Evolutionary conservation across 2,797 vertebrate species (phyloP).

Genomic region (Pterois miles): DNA sequence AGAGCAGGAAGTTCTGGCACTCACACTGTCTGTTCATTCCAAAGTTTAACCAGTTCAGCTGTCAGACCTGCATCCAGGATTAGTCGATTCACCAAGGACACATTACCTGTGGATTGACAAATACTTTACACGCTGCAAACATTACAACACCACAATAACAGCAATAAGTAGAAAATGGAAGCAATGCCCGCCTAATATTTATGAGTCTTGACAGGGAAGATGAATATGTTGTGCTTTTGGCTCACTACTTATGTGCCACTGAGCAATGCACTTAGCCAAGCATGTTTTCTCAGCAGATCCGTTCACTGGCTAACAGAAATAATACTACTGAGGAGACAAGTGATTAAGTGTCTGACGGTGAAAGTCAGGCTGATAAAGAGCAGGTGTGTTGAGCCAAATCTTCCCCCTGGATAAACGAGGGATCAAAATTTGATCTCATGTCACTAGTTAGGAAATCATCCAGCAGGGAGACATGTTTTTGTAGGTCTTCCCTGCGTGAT

Average conservation of each 20-base stretch:
- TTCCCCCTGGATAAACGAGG: conserved; percentile 18
- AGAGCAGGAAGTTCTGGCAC: conserved; percentile 64
- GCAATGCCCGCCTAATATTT: conserved; percentile 12
- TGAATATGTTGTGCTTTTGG: conserved; percentile 4
- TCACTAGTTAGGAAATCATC: conserved; percentile 37
- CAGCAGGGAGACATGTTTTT: conserved; percentile 28
- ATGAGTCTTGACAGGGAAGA: not conserved
- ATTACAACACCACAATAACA: conserved; percentile 10
- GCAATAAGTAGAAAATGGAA: not conserved
- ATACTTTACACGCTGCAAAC: conserved; percentile 25
- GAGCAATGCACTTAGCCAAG: not conserved
- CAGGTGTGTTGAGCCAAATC: conserved; percentile 26
- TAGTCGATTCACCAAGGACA: conserved; percentile 87
- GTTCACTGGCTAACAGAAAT: not conserved
- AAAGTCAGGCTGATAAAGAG: conserved; percentile 22
- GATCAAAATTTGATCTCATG: conserved; percentile 11
- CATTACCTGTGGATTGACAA: conserved; percentile 67
- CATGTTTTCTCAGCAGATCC: conserved; percentile 4
- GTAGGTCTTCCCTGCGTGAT: conserved; percentile 17
- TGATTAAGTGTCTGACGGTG: conserved; percentile 18
- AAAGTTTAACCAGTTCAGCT: conserved; percentile 89
- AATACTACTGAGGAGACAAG: not conserved
- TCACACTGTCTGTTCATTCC: conserved; percentile 92
- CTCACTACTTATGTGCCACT: not conserved
- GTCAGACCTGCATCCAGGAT: conserved; percentile 95